A percentile compares a stretch with the other conserved stretches of the same genome.
These are phyloP conservation scores for Drosophila pseudotalamancana DNA, from an alignment of 2,888 invertebrate species.

Conservation along the genomic window DNA sequence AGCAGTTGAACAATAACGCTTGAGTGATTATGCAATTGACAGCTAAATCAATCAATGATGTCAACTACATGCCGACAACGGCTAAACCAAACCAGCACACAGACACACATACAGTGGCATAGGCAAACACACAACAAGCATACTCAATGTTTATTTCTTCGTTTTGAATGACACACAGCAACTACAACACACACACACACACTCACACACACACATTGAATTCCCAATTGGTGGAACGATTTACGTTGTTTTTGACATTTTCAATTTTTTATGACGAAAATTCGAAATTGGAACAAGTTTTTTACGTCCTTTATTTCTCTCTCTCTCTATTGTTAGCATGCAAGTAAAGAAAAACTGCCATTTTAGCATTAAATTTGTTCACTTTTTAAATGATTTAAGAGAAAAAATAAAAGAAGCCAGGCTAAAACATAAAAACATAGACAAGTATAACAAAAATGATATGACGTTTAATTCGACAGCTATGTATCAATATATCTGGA, in stretches of 20 bases:
- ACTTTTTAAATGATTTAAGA: constrained; percentile 18
- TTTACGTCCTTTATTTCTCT: constrained; percentile 10
- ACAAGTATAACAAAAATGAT: too few species aligned
- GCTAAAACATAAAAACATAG: too few species aligned
- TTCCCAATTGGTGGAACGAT: constrained; percentile 46
- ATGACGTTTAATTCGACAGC: too few species aligned
- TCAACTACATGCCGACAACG: constrained; percentile 77
- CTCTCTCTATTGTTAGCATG: neutral
- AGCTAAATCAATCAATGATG: constrained; percentile 84
- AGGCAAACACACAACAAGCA: constrained; percentile 42
- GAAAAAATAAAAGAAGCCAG: neutral
- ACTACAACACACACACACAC: constrained; percentile 14
- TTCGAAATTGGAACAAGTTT: constrained; percentile 66
- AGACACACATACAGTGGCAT: constrained; percentile 13
- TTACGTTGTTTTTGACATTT: constrained; percentile 77
- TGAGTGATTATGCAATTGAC: constrained; percentile 83
- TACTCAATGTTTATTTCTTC: constrained; percentile 52
- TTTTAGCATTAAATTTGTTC: constrained; percentile 10
- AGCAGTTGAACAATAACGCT: constrained; percentile 80
- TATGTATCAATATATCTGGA: constrained; percentile 12
- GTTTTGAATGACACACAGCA: constrained; percentile 40
- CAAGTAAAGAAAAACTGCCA: neutral
- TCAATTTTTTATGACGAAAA: constrained; percentile 79
- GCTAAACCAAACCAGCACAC: constrained; percentile 31
- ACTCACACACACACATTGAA: constrained; percentile 8